phyloP scores from a whole-genome alignment of 2,797 vertebrate genomes.

The Urocyon cinereoargenteus region DNA sequence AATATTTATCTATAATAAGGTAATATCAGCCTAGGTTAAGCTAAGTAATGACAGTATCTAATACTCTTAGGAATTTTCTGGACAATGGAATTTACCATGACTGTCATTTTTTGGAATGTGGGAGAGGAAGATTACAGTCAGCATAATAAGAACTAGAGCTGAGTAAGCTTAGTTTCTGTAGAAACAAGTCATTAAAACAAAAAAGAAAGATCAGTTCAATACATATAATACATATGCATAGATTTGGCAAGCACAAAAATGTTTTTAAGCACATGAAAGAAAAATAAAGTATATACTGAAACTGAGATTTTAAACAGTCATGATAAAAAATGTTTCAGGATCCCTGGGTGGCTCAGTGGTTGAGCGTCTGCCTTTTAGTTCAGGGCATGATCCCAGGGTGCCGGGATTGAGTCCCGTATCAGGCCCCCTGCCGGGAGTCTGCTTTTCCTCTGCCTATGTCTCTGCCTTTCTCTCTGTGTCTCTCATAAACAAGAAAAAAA shows the following conservation, averaged over 20 bases:
- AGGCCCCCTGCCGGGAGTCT: too few relatives aligned
- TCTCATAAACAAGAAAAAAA: too few relatives aligned
- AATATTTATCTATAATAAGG: neutral
- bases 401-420: too few relatives aligned
- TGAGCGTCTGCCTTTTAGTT: too few relatives aligned
- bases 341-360: too few relatives aligned
- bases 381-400: too few relatives aligned
- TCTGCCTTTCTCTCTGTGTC: too few relatives aligned
- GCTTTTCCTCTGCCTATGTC: too few relatives aligned
- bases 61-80: neutral
- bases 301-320: neutral
- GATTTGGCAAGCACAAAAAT: neutral
- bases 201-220: neutral
- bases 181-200: neutral
- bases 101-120: neutral
- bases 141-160: neutral
- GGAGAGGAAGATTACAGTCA: neutral
- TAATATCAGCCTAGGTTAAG: neutral
- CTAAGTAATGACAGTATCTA: neutral
- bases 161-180: neutral
- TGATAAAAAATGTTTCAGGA: too few relatives aligned
- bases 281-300: neutral
- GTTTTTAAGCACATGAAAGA: neutral
- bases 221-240: neutral
- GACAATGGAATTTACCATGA: neutral